phyloP scores from a whole-genome alignment of 2,888 invertebrate species.

The Scaptomyza tumidula region DNA sequence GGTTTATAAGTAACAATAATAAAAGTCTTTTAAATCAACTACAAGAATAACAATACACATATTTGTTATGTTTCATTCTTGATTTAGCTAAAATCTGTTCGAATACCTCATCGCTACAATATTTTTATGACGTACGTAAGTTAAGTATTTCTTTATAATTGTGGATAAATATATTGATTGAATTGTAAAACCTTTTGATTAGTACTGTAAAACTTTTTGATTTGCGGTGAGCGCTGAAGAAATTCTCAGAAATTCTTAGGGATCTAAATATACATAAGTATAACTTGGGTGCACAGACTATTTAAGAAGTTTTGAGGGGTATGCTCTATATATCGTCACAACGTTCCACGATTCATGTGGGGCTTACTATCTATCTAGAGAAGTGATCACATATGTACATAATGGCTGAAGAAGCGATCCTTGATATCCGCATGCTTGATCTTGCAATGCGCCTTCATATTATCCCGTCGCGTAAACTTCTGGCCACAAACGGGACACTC shows the following conservation, averaged over 20 bases:
- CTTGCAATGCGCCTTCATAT: constrained; percentile 88
- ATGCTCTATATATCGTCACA: background rate
- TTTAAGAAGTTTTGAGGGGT: background rate
- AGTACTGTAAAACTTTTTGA: constrained; percentile 55
- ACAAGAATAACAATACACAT: constrained; percentile 57
- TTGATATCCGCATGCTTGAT: constrained; percentile 86
- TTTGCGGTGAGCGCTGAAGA: constrained; percentile 39
- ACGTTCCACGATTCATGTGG: no score
- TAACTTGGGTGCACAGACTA: constrained; percentile 28
- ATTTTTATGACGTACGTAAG: constrained; percentile 38
- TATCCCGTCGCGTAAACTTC: constrained; percentile 87
- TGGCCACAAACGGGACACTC: constrained; percentile 87
- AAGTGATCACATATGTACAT: constrained; percentile 85
- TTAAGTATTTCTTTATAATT: constrained; percentile 4
- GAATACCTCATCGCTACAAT: constrained; percentile 42
- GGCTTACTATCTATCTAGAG: constrained; percentile 76
- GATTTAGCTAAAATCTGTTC: constrained; percentile 12
- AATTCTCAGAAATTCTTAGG: constrained; percentile 50
- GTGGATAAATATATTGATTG: constrained; percentile 5
- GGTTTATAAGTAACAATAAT: constrained; percentile 63
- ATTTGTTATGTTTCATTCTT: constrained; percentile 36
- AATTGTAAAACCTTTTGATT: constrained; percentile 53
- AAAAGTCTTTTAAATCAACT: constrained; percentile 72
- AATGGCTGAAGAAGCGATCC: constrained; percentile 85
- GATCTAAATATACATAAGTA: constrained; percentile 30